Base-by-base conservation (phyloP, 1,140 invertebrate species). In the Ephestia elutella region DNA sequence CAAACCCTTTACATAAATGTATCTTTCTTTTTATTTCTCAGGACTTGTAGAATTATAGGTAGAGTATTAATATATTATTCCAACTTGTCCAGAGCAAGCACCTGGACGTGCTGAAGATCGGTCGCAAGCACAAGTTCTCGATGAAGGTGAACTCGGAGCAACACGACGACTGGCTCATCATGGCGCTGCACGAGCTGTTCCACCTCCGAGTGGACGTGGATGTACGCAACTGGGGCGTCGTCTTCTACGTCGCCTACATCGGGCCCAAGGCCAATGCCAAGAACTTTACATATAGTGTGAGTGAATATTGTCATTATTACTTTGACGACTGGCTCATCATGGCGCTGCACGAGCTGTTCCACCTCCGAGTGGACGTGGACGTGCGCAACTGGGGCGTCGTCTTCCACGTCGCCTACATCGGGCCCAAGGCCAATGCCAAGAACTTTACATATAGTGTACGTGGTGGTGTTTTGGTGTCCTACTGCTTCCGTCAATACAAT, bases 391-490 rank as follows among this genome's bases (percentile, higher is more conserved):
- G 76, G 72, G 76, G 76, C 49, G 49, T 80, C 19, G 18, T 63
- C 56, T 60, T 80, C 7, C 70, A 74, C 59, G 80, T 85, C 20
- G 65, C 75, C 0, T 85, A 80, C 64, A 78, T 87, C 28, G 84
- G 84, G 7, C 82, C 84, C 51, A 76, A 81, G 62, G 68, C 68
- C 18, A 71, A 75, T 10, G 78, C 84, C 2, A 63, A 65, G 10
- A 60, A 72, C 11, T 87, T 64, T 38, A 66, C 59, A 7, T 87
- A 85, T 51, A 71, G 82, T 75, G 82, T 81, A 53, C 38, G 44
- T 56, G 21, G n/a, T n/a, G n/a, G n/a, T n/a, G n/a, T n/a, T n/a
- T n/a, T n/a, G n/a, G n/a, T n/a, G n/a, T n/a, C n/a, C n/a, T n/a
- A n/a, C n/a, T n/a, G n/a, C n/a, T n/a, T n/a, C n/a, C n/a, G n/a